Conservation (phyloP, 2,797 vertebrate species). For the Sebastes matsubarae region DNA sequence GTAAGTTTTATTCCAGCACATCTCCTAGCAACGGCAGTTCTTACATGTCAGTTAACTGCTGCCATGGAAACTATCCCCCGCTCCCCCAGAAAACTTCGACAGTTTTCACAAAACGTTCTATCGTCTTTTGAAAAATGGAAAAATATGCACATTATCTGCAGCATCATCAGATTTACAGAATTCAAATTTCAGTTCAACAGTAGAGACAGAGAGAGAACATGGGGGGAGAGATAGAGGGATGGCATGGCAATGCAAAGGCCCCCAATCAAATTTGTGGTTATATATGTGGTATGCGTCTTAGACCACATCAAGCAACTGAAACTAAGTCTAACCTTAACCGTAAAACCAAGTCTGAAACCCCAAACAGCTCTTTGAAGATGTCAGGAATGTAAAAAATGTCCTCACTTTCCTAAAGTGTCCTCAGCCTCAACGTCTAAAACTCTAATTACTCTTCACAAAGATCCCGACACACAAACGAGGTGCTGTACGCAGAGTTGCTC, state of each 20-base stretch:
- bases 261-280: not conserved
- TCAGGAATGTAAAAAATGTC: conserved; percentile 28
- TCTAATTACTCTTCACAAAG: not conserved
- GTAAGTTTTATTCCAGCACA: not conserved
- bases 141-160: not conserved
- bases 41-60: not conserved
- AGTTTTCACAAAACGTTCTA: not conserved
- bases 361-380: conserved; percentile 10
- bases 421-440: not conserved
- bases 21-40: not conserved
- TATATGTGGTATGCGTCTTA: not conserved
- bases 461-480: not conserved
- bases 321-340: not conserved
- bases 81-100: not conserved
- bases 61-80: not conserved
- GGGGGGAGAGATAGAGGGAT: not conserved
- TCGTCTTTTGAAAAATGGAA: not conserved
- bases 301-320: not conserved
- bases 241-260: not conserved
- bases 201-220: not conserved
- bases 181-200: not conserved
- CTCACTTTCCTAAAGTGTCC: not conserved
- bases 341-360: not conserved
- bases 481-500: not conserved
- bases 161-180: not conserved